Base-by-base conservation (phyloP, 2,888 invertebrate genomes). In the Vanessa cardui region DNA sequence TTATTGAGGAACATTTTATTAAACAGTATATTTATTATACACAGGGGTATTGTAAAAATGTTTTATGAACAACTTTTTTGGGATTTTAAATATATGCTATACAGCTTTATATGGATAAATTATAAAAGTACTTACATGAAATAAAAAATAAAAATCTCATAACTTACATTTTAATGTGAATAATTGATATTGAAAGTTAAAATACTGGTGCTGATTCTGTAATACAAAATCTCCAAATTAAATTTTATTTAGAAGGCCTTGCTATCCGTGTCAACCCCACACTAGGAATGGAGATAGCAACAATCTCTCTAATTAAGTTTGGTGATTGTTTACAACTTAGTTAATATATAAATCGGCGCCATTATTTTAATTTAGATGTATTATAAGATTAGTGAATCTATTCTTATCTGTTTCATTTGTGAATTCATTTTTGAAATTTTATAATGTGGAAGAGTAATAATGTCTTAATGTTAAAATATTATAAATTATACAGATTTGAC, bases 401-500 rank as follows among this genome's bases (percentile, higher is more conserved):
- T n/a, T 26, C n/a, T 20, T 20, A n/a, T 56, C 9, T 56, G 9
- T 56, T 54, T 47, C 20, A 58, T 18, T 44, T 62, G 39, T 44
- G 39, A 20, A 54, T 45, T 61, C 54, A 50, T 58, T 64, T 74
- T 72, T 72, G 72, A 62, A 58, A 56, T 58, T 49, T 54, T 68
- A 73, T 66, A 69, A 70, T 65, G 67, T 70, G 66, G 50, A 69
- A 65, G 49, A 69, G 62, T 68, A 62, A 72, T 61, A 67, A 66
- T 62, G 70, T 62, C 72, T 74, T 70, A 80, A 75, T 75, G 77
- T 78, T 83, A 80, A 80, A 62, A 58, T 62, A 82, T 77, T 81
- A 82, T 79, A 84, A 86, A 87, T 83, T 87, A 87, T 87, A 87
- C 82, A 81, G 79, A 80, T 82, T 79, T 77, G 76, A 83, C 76